Evolutionary conservation across 2,113 vertebrate species (phyloP), one percentile per base, ranked within the genome.

Genomic region (Eira barbara): DNA sequence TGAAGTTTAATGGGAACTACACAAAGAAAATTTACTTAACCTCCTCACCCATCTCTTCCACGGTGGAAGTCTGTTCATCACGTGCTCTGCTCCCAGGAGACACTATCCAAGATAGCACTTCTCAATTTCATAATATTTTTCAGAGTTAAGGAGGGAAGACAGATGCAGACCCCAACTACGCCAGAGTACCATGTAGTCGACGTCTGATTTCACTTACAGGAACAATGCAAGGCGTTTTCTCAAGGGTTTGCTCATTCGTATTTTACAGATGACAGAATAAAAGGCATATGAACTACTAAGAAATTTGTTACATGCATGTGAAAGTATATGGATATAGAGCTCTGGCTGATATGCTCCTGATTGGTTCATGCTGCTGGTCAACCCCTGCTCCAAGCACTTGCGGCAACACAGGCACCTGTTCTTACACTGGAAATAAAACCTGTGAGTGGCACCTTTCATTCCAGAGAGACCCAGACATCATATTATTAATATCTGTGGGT

Each of bases 1-100:
- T 98, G 98, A 98, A 98, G 98, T 98, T 98, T 98, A 98, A 98
- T 98, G 98, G 98, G 98, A 98, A 98, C 98, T 98, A 98, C 98
- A 98, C 98, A 98, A 98, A 98, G 98, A 97, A 98, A 98, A 98
- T 98, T 98, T 98, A 98, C 98, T 98, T 98, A 98, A 98, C 98
- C 98, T 98, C 98, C 97, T 98, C 98, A 98, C 98, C 98, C 94
- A 97, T 98, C 98, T 98, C 98, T 98, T 98, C 98, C 96, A 92
- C 67, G 0, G 97, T 97, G 97, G 97, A 98, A 98, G 97, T 98
- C 97, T 98, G 98, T 94, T 98, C 97, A 82, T 98, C 98, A 98
- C 96, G 97, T 98, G 98, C 85, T 94, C 85, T 31, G 87, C 89
- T 98, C 98, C 98, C 98, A 63, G 84, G 98, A 98, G 98, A 98